phyloP scores from a whole-genome alignment of 1,140 invertebrate genomes.

The Drosophila malerkotliana region DNA sequence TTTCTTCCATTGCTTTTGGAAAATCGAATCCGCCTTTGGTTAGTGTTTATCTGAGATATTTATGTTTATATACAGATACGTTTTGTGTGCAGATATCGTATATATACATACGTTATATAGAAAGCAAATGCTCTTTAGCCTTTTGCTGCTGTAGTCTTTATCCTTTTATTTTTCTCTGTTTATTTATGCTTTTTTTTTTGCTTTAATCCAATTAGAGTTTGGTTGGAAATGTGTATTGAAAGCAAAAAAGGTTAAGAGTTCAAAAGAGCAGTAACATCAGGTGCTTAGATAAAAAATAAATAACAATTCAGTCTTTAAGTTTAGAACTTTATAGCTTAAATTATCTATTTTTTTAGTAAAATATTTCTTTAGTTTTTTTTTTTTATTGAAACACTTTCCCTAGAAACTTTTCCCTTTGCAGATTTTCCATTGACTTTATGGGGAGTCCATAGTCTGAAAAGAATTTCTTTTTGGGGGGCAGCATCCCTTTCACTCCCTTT shows the following conservation, averaged over 20 bases:
- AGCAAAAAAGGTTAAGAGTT: too few species aligned
- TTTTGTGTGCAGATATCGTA: background rate
- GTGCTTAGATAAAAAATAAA: too few species aligned
- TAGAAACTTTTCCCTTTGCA: slow-evolving; percentile 14
- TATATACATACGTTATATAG: background rate
- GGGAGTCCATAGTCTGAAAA: background rate
- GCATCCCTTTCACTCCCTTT: background rate
- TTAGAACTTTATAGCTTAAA: background rate
- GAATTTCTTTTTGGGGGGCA: background rate
- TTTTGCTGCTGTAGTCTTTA: background rate
- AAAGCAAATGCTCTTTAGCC: background rate
- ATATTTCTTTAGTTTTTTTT: background rate
- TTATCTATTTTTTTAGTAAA: background rate
- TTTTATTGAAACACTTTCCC: slow-evolving; percentile 28
- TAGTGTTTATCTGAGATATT: slow-evolving; percentile 4
- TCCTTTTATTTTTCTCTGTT: slow-evolving; percentile 12
- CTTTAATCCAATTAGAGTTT: slow-evolving; percentile 38
- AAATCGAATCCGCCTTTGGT: slow-evolving; percentile 1
- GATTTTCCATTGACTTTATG: slow-evolving; percentile 6
- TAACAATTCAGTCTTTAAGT: too few species aligned
- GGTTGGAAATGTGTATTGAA: background rate
- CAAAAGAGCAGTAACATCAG: too few species aligned
- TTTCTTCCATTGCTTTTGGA: background rate
- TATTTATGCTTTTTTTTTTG: slow-evolving; percentile 8
- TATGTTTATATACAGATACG: background rate